Evolutionary conservation across 2,113 vertebrate genomes (phyloP).

Genomic region (Oreocharis arfaki): DNA sequence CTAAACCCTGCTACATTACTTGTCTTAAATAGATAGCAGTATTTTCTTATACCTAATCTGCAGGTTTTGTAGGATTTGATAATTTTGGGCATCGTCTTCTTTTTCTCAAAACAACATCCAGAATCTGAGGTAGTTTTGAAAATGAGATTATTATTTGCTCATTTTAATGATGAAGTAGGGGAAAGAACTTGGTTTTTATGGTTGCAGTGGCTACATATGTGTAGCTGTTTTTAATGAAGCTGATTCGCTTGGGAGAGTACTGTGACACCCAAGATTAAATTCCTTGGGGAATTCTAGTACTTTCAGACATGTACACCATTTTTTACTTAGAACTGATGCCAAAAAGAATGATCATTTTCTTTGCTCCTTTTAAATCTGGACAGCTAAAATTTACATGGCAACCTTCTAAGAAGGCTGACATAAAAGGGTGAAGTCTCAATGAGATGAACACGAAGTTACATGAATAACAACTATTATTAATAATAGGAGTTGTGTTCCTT

Average conservation of each 20-base stretch:
- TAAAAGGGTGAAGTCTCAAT: not conserved
- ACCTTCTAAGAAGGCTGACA: not conserved
- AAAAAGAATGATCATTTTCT: not conserved
- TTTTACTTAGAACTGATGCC: not conserved
- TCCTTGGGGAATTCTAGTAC: not conserved
- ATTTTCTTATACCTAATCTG: not conserved
- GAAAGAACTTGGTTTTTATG: not conserved
- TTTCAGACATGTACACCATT: not conserved
- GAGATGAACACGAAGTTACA: not conserved
- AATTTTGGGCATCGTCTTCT: not conserved
- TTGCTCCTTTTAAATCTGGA: not conserved
- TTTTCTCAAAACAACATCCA: not conserved
- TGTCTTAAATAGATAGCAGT: not conserved
- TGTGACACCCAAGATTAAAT: not conserved
- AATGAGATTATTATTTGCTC: not conserved
- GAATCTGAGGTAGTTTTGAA: not conserved
- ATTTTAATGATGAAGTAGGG: not conserved
- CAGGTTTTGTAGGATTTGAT: not conserved
- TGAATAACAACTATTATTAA: not conserved
- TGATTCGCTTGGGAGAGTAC: not conserved
- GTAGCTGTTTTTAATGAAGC: not conserved
- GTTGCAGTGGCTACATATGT: not conserved
- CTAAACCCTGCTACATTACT: not conserved
- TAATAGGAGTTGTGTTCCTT: slow-evolving; percentile 1
- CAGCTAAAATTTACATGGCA: not conserved